A percentile compares a stretch with the other conserved stretches of the same genome.
These are phyloP conservation scores for Agrilus planipennis DNA, from an alignment of 1,140 invertebrate species.

Conservation along the genomic window DNA sequence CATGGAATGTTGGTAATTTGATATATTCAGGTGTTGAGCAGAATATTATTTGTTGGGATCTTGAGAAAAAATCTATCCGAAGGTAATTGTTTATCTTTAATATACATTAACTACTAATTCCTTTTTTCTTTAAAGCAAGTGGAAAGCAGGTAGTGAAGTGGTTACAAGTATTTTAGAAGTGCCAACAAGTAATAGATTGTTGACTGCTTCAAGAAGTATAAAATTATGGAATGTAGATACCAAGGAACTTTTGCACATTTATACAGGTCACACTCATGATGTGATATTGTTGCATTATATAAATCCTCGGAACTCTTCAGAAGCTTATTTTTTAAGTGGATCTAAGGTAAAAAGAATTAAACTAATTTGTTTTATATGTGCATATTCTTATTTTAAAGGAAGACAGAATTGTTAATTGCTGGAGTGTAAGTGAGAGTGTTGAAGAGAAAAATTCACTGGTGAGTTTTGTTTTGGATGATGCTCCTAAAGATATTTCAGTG, in stretches of 20 bases:
- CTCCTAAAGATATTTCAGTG: constrained; percentile 42
- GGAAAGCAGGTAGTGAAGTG: constrained; percentile 53
- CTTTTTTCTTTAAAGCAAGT: constrained; percentile 32
- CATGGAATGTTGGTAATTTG: constrained; percentile 27
- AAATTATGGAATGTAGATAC: constrained; percentile 51
- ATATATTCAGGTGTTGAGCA: constrained; percentile 40
- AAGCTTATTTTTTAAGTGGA: constrained; percentile 49
- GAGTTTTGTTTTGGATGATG: constrained; percentile 54
- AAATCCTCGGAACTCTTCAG: constrained; percentile 26
- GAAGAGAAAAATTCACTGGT: constrained; percentile 35
- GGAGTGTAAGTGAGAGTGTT: constrained; percentile 40
- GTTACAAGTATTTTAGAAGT: constrained; percentile 53
- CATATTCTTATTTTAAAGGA: constrained; percentile 22
- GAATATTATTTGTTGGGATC: constrained; percentile 39
- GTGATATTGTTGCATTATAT: constrained; percentile 43
- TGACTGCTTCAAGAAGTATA: constrained; percentile 52
- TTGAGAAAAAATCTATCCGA: constrained; percentile 32
- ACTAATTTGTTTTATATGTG: not conserved
- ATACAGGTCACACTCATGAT: constrained; percentile 54
- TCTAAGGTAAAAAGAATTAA: constrained; percentile 27
- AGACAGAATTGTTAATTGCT: constrained; percentile 47
- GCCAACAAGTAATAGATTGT: constrained; percentile 44
- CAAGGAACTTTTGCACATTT: constrained; percentile 46
- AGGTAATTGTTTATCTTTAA: constrained; percentile 28
- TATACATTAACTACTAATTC: constrained; percentile 1